Conservation (phyloP, 2,888 invertebrate genomes). For the Acanthosepion pharaonis region DNA sequence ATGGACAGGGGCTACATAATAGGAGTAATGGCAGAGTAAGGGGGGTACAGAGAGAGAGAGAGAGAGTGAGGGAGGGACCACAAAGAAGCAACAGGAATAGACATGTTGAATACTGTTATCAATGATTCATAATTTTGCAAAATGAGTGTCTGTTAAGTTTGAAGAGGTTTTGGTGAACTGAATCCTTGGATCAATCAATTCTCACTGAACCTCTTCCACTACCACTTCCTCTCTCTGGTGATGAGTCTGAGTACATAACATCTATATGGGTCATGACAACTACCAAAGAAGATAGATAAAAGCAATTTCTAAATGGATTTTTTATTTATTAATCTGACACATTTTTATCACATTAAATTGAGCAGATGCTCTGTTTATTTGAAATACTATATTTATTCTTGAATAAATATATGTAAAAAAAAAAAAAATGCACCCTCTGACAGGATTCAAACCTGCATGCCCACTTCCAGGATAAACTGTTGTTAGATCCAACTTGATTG, state of each 20-base stretch:
- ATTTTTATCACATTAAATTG: no score
- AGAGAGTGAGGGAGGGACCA: background rate
- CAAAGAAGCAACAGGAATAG: background rate
- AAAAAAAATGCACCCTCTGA: no score
- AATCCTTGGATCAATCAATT: background rate
- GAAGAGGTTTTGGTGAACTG: conserved; percentile 4
- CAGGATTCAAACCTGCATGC: no score
- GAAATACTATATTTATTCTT: no score
- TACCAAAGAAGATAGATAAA: background rate
- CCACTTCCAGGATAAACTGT: no score
- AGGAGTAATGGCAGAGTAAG: background rate
- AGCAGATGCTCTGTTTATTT: no score
- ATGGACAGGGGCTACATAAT: background rate
- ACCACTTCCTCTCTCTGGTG: background rate
- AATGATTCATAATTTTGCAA: conserved; percentile 33
- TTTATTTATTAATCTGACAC: no score
- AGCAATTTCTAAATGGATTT: no score
- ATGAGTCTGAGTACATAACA: background rate
- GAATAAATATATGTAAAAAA: no score
- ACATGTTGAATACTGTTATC: background rate
- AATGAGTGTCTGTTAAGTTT: background rate
- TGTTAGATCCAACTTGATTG: no score
- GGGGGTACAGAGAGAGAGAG: background rate
- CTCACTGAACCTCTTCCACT: no score
- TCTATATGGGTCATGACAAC: background rate